Evolutionary conservation across 1,140 invertebrate species (phyloP), one percentile per base, ranked within the genome.

Genomic region (Neodiprion virginianus): DNA sequence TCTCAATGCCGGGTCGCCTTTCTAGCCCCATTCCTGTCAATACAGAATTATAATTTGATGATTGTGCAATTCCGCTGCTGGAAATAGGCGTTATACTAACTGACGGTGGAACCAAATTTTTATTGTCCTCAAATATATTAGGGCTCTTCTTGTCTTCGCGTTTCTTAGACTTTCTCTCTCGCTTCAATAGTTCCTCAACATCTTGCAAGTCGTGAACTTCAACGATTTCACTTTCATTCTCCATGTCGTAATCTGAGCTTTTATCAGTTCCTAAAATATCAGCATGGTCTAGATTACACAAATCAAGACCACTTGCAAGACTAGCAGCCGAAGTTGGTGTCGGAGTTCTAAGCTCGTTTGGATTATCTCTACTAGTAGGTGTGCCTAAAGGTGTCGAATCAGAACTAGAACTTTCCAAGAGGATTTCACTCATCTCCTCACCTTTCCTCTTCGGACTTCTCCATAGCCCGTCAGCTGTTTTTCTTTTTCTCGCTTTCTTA

Each of bases 81-180:
- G 90, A 89, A 73, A 95, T 93, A 8, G 94, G 94, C 9, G 94
- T 95, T 49, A 95, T 95, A 84, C 93, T 95, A n/a, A 95, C 92
- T 40, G 93, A 94, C 0, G 94, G 93, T 48, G 93, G 91, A 21
- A 93, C 90, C 78, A 93, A 86, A 79, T 83, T 89, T 84, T 92
- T 92, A 75, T 89, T 90, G 23, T 92, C 92, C 17, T 91, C 91
- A 28, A 92, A 89, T 21, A 85, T 83, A 76, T 75, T 87, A 0
- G 86, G 86, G 74, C 86, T 88, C 78, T 86, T 89, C 78, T 86
- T 87, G 48, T 87, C 89, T 69, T 85, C 84, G 28, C 82, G 78
- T 75, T 88, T 88, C 83, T 87, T 85, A 73, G 80, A 82, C 67
- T 86, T 89, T 71, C 82, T 82, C 47, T 85, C 86, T 67, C 83